Evolutionary conservation across 1,140 invertebrate species (phyloP), one percentile per base, ranked within the genome.

Genomic region (Asobara japonica): DNA sequence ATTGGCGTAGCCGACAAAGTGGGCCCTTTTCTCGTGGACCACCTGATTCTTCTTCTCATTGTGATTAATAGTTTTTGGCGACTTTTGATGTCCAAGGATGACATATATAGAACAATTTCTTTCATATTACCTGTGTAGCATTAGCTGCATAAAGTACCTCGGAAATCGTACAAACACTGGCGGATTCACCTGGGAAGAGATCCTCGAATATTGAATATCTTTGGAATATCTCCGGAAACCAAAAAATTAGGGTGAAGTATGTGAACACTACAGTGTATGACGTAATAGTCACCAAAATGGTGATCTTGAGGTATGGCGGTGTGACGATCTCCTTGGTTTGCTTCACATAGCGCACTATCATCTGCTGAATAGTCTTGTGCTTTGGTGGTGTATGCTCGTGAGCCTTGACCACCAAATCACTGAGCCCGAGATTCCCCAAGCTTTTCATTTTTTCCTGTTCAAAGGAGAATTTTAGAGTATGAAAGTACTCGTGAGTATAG

Each of bases 201-300:
- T 76, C 45, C 8, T 86, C 80, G 41, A 82, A 87, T 6, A 78
- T 72, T 5, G 85, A 82, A 69, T 83, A 87, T 67, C 86, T 77
- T 18, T 83, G 76, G 66, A 88, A 89, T 16, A 89, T 78, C 71
- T 89, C 89, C 0, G 89, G 89, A 30, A 89, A 84, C 89, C 89
- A 89, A 18, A 89, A 76, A 76, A 88, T 86, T 0, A 89, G 75
- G 3, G 87, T 86, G 73, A 89, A 89, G 73, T 89, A 89, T 4
- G 82, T 73, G 3, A 78, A 78, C 20, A 78, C 80, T 33, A 78
- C 77, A 31, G 76, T 77, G 65, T 78, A 82, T 8, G 76, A 74
- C 6, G 75, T 72, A n/a, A 76, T 71, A 6, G 79, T 73, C 6
- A 79, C 66, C 4, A 81, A 41, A 13, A 79, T 65, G 0, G 81